These are phyloP conservation scores for Eupithecia subumbrata DNA, from an alignment of 2,888 invertebrate genomes.

Conservation along the genomic window DNA sequence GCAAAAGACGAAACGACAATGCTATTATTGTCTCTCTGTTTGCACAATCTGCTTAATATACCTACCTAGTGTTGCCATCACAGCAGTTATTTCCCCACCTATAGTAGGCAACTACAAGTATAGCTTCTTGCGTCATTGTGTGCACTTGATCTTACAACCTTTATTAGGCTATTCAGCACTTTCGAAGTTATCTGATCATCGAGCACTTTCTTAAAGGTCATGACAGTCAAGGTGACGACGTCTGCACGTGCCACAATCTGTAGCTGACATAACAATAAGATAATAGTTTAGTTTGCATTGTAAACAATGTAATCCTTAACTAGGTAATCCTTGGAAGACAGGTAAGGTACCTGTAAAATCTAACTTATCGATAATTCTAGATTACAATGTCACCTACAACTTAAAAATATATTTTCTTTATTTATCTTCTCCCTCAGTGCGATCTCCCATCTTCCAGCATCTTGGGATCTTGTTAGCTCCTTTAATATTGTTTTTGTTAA, in stretches of 20 bases:
- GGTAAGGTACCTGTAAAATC: background rate
- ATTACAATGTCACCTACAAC: no score
- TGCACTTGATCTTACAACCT: constrained; percentile 31
- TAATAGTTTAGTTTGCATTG: background rate
- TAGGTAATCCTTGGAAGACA: background rate
- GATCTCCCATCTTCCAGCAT: no score
- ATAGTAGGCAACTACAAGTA: background rate
- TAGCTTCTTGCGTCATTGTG: background rate
- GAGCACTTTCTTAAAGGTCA: constrained; percentile 21
- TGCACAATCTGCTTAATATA: background rate
- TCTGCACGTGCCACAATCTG: constrained; percentile 1
- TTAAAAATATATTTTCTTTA: no score
- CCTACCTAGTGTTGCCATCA: background rate
- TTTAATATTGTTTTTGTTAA: no score
- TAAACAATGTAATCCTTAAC: background rate
- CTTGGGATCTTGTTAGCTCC: no score
- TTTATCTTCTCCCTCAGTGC: no score
- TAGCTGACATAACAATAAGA: background rate
- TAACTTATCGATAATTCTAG: background rate
- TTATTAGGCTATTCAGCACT: constrained; percentile 31
- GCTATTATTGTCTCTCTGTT: background rate
- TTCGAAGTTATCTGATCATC: constrained; percentile 17
- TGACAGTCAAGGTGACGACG: background rate
- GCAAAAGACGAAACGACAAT: background rate
- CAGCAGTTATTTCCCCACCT: background rate